Percentiles rank a stretch among this genome's conserved stretches.
Conservation (phyloP, 2,797 vertebrate genomes). For the Silurus aristotelis region DNA sequence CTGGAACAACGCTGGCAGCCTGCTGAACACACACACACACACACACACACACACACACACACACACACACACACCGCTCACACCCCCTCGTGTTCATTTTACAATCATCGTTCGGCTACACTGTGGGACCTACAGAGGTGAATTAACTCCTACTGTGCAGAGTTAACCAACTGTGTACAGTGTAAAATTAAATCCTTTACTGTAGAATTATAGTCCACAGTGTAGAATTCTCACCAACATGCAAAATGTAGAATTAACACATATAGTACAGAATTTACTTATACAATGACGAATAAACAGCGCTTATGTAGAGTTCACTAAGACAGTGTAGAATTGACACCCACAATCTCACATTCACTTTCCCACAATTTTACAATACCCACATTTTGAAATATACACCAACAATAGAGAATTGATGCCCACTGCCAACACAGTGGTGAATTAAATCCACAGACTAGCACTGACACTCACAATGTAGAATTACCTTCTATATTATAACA, state of each 20-base stretch:
- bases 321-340: too few species aligned
- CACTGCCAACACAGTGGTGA: not conserved
- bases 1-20: slow-evolving; percentile 63
- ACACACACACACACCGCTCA: slow-evolving; percentile 44
- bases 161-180: not conserved
- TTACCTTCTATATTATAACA: too few species aligned
- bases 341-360: too few species aligned
- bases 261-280: not conserved
- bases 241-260: not conserved
- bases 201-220: not conserved
- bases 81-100: slow-evolving; percentile 61
- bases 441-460: not conserved
- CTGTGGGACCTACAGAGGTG: slow-evolving; percentile 16
- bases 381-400: too few species aligned
- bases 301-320: not conserved
- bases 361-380: too few species aligned
- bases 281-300: not conserved
- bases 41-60: slow-evolving; percentile 53
- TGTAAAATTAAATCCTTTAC: not conserved
- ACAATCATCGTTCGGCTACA: slow-evolving; percentile 35
- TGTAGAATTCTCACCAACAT: not conserved
- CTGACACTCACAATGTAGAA: not conserved
- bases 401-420: not conserved
- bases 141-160: slow-evolving; percentile 10
- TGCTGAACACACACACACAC: slow-evolving; percentile 66